Base-by-base conservation (phyloP, 2,888 invertebrate genomes). In the Lysandra coridon region DNA sequence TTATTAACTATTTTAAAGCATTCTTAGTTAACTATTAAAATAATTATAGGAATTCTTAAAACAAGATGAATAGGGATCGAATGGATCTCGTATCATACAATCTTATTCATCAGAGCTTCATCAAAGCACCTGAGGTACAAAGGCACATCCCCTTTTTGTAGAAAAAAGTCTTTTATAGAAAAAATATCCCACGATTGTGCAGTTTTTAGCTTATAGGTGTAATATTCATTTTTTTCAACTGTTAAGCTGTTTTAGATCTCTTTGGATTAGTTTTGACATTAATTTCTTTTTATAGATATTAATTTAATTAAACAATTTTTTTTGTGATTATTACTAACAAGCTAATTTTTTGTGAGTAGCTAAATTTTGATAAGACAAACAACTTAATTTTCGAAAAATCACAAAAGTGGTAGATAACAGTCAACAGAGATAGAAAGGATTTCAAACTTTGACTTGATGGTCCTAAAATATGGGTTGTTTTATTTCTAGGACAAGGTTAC, bases 171-270 rank as follows among this genome's bases (percentile, higher is more conserved):
- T 87, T 86, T 89, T 86, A 83, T 81, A 78, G 80, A 85, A 89
- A 89, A 89, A 89, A 84, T 86, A 89, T 92, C 91, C 88, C 91
- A 91, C 91, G 92, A 88, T 83, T 85, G 84, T 88, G 88, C 88
- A 86, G 84, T 89, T 91, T 91, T 90, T 90, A 78, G 64, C 3
- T 49, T 30, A 64, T 49, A 78, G 14, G 44, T 78, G 64, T 78
- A 82, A 83, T 83, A 83, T 87, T 83, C 84, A 81, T 84, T 81
- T 84, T 81, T 84, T 88, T 87, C 87, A 85, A 84, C 84, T 33
- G 69, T 69, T 23, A 69, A 37, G 1, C 14, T 33, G 64, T 30
- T 1, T 10, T 10, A 1, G 64, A 64, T 23, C 33, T 33, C 17
- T 33, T 17, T 5, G 14, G 33, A 64, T 64, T 30, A 30, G 10